Evolutionary conservation across 2,797 vertebrate species (phyloP).

Genomic region (Apogon talboti): DNA sequence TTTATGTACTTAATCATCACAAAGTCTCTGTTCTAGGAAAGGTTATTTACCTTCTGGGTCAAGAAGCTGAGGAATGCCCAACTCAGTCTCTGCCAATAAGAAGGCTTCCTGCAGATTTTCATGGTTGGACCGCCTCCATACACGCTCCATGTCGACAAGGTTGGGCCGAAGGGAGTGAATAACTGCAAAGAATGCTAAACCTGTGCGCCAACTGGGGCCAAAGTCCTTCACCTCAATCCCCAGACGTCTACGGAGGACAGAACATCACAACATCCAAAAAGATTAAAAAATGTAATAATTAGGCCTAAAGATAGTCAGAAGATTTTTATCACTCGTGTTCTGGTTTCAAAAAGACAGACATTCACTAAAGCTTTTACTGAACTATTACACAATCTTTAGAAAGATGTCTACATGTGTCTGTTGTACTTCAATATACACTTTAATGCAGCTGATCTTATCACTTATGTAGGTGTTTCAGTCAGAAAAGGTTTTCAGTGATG

Average conservation of each 20-base stretch:
- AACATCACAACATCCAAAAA: conserved; percentile 3
- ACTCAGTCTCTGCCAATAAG: conserved; percentile 90
- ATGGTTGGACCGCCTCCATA: conserved; percentile 86
- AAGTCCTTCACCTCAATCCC: conserved; percentile 96
- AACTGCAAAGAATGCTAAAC: conserved; percentile 93
- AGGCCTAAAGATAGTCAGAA: background rate
- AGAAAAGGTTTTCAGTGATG: too few relatives aligned
- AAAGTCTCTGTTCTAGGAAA: background rate
- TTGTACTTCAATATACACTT: too few relatives aligned
- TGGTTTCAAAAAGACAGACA: too few relatives aligned
- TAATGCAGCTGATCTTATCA: too few relatives aligned
- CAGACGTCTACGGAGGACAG: conserved; percentile 80
- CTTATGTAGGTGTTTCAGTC: too few relatives aligned
- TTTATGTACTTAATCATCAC: conserved; percentile 1
- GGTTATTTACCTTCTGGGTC: conserved; percentile 92
- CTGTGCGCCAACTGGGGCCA: conserved; percentile 95
- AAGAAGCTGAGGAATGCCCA: conserved; percentile 94
- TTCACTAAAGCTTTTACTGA: too few relatives aligned
- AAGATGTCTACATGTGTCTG: too few relatives aligned
- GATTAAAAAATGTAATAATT: too few relatives aligned
- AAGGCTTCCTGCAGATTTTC: conserved; percentile 96
- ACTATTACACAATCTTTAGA: too few relatives aligned
- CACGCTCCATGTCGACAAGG: conserved; percentile 91
- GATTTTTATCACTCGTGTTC: background rate
- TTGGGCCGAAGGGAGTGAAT: conserved; percentile 93